Evolutionary conservation across 92 coral and sea anemone genomes (phyloP).

Genomic region (Isaurus tuberculatus): DNA sequence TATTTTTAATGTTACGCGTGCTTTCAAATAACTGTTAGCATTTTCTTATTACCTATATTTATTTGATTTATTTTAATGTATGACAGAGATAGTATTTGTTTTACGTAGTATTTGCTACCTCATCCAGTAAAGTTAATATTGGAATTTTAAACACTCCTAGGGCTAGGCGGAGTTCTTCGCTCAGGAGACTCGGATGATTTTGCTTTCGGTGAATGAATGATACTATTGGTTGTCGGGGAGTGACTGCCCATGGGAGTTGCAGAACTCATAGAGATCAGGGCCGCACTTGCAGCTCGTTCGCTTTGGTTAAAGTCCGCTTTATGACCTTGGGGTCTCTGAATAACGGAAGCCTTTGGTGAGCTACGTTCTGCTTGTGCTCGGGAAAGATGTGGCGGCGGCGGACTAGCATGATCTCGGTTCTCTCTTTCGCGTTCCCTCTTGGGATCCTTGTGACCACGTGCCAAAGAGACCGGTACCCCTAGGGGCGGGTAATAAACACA

Average conservation of each 20-base stretch:
- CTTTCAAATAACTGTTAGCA: too few species aligned
- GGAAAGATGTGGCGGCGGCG: slow-evolving; percentile 47
- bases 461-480: slow-evolving; percentile 65
- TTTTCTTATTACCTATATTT: too few species aligned
- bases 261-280: slow-evolving; percentile 85
- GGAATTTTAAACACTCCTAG: slow-evolving; percentile 1
- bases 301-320: slow-evolving; percentile 68
- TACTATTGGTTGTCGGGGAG: slow-evolving; percentile 19
- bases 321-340: slow-evolving; percentile 65
- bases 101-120: background rate
- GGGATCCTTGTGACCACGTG: slow-evolving; percentile 61
- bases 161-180: slow-evolving; percentile 32
- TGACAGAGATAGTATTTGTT: background rate
- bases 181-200: slow-evolving; percentile 11
- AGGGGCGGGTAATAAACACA: slow-evolving; percentile 83
- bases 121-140: background rate
- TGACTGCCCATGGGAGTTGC: slow-evolving; percentile 11
- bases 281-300: slow-evolving; percentile 83
- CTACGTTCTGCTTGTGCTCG: slow-evolving; percentile 22
- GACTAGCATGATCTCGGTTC: slow-evolving; percentile 33
- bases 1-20: too few species aligned
- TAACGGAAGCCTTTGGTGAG: slow-evolving; percentile 60
- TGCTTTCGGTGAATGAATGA: slow-evolving; percentile 27
- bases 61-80: background rate
- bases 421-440: slow-evolving; percentile 56